Percentiles rank a stretch among this genome's conserved stretches.
Conservation (phyloP, 2,888 invertebrate genomes). For the Nemapogon koenigi region DNA sequence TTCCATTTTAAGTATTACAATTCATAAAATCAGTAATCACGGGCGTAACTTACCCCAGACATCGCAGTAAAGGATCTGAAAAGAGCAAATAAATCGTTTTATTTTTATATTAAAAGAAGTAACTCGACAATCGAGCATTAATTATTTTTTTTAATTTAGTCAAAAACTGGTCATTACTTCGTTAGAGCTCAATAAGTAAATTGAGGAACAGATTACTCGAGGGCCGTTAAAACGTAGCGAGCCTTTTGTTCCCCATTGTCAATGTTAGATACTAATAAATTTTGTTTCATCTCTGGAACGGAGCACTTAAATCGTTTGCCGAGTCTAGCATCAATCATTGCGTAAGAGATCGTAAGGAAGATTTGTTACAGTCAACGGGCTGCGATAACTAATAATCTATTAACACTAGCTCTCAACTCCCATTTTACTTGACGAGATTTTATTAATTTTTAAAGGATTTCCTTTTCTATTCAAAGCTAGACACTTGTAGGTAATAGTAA, state of each 20-base stretch:
- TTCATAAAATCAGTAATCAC: too few relatives aligned
- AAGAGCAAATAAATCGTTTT: too few relatives aligned
- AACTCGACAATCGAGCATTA: too few relatives aligned
- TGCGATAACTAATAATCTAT: conserved; percentile 17
- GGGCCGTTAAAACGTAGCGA: conserved; percentile 11
- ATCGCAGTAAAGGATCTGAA: too few relatives aligned
- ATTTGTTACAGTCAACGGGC: conserved; percentile 41
- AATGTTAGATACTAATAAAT: conserved; percentile 40
- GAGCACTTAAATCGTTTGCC: conserved; percentile 31
- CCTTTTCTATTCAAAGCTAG: too few relatives aligned
- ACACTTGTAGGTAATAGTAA: too few relatives aligned
- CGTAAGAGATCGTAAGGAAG: conserved; percentile 31
- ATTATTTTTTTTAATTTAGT: too few relatives aligned
- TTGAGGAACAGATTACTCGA: conserved; percentile 29
- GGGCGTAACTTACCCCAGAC: too few relatives aligned
- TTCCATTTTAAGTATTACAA: too few relatives aligned
- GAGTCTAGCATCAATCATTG: conserved; percentile 42
- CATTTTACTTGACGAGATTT: too few relatives aligned
- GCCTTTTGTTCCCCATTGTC: conserved; percentile 37
- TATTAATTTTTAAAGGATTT: neutral
- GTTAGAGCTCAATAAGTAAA: conserved; percentile 35
- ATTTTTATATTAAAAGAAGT: too few relatives aligned
- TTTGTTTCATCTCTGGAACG: conserved; percentile 22
- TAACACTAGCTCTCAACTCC: conserved; percentile 23
- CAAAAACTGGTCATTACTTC: too few relatives aligned